Evolutionary conservation across 2,888 invertebrate genomes (phyloP).

Genomic region (Lottia gigantea): DNA sequence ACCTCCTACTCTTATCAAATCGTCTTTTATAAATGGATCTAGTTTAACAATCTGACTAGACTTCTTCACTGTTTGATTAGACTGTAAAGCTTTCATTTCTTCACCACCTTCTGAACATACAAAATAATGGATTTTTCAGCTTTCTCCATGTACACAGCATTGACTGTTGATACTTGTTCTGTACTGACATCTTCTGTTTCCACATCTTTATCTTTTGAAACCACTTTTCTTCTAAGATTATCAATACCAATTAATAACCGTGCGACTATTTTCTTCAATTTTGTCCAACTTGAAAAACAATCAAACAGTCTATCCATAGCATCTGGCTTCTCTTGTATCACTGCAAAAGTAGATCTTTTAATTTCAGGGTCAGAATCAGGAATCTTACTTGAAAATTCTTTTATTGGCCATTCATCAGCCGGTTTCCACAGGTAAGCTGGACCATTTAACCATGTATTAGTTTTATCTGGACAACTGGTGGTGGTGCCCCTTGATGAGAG

Average conservation of each 20-base stretch:
- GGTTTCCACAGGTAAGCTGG: not conserved
- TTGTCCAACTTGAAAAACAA: not conserved
- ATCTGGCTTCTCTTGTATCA: not conserved
- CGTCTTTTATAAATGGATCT: constrained; percentile 3
- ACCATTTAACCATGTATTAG: constrained; percentile 16
- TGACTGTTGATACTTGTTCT: no score
- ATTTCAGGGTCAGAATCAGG: not conserved
- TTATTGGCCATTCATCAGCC: not conserved
- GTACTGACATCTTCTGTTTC: no score
- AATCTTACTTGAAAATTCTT: not conserved
- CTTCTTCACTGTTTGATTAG: not conserved
- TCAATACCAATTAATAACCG: not conserved
- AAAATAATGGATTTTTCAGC: not conserved
- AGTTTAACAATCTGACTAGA: not conserved
- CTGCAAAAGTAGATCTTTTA: not conserved
- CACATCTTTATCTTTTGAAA: no score
- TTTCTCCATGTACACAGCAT: not conserved
- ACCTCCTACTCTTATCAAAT: not conserved
- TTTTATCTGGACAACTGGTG: constrained; percentile 13
- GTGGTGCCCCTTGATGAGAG: constrained; percentile 25
- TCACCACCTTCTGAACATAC: constrained; percentile 3
- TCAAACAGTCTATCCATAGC: not conserved
- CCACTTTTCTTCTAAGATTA: not conserved
- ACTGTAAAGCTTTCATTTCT: not conserved
- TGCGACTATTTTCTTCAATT: not conserved